Percentiles rank a stretch among this genome's conserved stretches.
phyloP scores from a whole-genome alignment of 2,888 invertebrate genomes.

The Agriopis marginaria region DNA sequence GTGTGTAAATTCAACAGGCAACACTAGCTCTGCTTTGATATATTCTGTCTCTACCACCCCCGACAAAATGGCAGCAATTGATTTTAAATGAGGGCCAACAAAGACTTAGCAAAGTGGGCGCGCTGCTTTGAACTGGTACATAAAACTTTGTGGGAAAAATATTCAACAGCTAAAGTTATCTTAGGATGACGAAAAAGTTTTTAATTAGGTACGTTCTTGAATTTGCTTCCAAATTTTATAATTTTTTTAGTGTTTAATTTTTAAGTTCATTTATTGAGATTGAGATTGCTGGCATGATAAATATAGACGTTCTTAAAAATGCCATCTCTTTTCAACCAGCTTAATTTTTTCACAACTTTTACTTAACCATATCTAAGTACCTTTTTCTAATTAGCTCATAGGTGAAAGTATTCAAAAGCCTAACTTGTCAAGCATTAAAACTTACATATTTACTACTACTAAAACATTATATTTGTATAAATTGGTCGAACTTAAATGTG shows the following conservation, averaged over 20 bases:
- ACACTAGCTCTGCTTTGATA: conserved; percentile 14
- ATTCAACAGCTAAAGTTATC: conserved; percentile 40
- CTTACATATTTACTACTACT: too few relatives aligned
- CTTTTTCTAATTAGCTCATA: too few relatives aligned
- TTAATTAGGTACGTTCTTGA: conserved; percentile 5
- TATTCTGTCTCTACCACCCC: conserved; percentile 55
- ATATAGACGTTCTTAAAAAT: too few relatives aligned
- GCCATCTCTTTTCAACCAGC: too few relatives aligned
- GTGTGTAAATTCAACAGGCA: conserved; percentile 8
- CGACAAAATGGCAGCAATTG: conserved; percentile 79
- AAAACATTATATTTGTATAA: too few relatives aligned
- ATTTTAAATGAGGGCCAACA: conserved; percentile 82
- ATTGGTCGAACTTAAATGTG: neutral
- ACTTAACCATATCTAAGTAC: too few relatives aligned
- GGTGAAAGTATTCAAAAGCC: too few relatives aligned
- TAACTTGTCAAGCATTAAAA: too few relatives aligned
- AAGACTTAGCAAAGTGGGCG: conserved; percentile 65
- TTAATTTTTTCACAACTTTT: too few relatives aligned
- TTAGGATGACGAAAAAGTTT: conserved; percentile 19
- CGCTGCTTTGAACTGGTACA: conserved; percentile 64
- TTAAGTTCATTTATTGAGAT: too few relatives aligned
- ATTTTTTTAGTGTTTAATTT: too few relatives aligned
- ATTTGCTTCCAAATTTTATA: neutral
- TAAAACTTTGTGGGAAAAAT: conserved; percentile 69
- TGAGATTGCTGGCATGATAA: too few relatives aligned